Evolutionary conservation across 1,140 invertebrate genomes (phyloP).

Genomic region (Gryllus bimaculatus): DNA sequence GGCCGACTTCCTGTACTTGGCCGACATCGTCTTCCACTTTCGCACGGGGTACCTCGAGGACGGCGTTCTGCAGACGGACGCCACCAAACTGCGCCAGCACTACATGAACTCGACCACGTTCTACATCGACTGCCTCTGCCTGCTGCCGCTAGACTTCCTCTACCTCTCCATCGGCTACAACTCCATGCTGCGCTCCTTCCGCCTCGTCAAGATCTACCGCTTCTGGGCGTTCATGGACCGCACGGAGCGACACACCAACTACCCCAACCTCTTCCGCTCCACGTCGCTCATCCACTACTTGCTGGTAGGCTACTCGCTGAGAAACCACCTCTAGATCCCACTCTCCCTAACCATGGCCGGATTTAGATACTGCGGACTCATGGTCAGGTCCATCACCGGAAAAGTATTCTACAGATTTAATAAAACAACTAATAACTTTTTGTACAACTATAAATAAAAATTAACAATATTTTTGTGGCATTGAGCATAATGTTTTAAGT

Average conservation of each 20-base stretch:
- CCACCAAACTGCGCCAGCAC: slow-evolving; percentile 83
- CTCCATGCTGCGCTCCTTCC: slow-evolving; percentile 91
- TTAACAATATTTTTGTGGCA: background rate
- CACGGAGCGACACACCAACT: slow-evolving; percentile 96
- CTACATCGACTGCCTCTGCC: slow-evolving; percentile 96
- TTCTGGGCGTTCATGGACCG: slow-evolving; percentile 98
- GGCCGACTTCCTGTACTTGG: slow-evolving; percentile 89
- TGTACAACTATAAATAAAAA: too few relatives aligned
- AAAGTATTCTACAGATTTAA: too few relatives aligned
- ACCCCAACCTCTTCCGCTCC: slow-evolving; percentile 94
- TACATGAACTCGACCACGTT: slow-evolving; percentile 99
- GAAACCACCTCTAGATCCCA: too few relatives aligned
- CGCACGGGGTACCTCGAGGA: slow-evolving; percentile 93
- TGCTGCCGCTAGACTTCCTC: slow-evolving; percentile 93
- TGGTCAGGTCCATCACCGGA: too few relatives aligned
- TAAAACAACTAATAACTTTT: too few relatives aligned
- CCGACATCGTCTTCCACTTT: slow-evolving; percentile 96
- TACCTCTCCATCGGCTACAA: slow-evolving; percentile 97
- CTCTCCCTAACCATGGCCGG: too few relatives aligned
- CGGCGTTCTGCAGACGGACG: slow-evolving; percentile 92
- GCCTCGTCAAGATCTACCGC: slow-evolving; percentile 94
- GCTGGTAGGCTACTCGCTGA: slow-evolving; percentile 51
- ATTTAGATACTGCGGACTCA: too few relatives aligned
- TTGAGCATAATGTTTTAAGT: background rate
- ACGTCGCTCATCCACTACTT: slow-evolving; percentile 85